Conservation (phyloP, 2,888 invertebrate genomes). For the Campaea margaritaria region DNA sequence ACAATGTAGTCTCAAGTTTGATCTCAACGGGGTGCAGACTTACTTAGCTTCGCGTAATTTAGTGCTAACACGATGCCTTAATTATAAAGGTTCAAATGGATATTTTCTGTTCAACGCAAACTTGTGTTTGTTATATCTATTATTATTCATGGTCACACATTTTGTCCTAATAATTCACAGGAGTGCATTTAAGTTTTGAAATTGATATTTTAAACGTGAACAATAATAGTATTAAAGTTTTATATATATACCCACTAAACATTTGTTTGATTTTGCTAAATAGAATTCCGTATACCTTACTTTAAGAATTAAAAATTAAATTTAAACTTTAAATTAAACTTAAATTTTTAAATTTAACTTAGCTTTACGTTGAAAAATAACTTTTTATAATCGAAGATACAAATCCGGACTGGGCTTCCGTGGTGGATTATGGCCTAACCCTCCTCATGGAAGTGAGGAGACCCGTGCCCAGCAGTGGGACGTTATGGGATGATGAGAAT, state of each 20-base stretch:
- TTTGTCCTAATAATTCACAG: conserved; percentile 42
- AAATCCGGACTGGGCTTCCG: no score
- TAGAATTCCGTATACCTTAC: no score
- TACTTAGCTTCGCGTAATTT: conserved; percentile 55
- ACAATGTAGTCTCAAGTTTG: background rate
- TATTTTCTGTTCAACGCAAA: conserved; percentile 48
- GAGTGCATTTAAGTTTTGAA: conserved; percentile 63
- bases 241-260: conserved; percentile 55
- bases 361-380: no score
- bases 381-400: no score
- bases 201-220: conserved; percentile 64
- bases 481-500: no score
- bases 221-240: conserved; percentile 79
- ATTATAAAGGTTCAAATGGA: conserved; percentile 44
- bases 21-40: background rate
- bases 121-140: conserved; percentile 32
- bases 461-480: no score
- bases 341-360: no score
- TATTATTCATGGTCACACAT: conserved; percentile 21
- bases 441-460: no score
- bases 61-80: conserved; percentile 64
- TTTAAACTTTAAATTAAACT: no score
- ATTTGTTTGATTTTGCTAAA: conserved; percentile 43
- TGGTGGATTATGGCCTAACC: no score
- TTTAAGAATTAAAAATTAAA: no score